A percentile compares a stretch with the other conserved stretches of the same genome.
phyloP scores from a whole-genome alignment of 1,140 invertebrate species.

The Drosophila virilis region DNA sequence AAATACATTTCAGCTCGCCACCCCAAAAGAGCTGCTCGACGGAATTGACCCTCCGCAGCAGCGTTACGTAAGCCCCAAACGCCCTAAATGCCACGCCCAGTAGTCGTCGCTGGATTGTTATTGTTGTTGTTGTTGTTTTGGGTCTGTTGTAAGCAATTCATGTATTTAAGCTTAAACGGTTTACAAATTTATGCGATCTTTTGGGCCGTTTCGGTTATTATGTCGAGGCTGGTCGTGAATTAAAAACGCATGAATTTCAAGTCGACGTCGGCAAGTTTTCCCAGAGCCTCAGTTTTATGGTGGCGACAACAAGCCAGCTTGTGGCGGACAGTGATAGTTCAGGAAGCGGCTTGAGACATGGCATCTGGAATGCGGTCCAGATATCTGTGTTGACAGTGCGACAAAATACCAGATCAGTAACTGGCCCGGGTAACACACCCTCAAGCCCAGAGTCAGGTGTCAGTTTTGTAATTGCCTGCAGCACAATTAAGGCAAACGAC shows the following conservation, averaged over 20 bases:
- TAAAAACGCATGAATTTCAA: neutral
- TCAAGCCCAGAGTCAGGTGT: conserved; percentile 40
- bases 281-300: conserved; percentile 10
- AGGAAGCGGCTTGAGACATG: conserved; percentile 18
- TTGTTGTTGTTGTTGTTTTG: neutral
- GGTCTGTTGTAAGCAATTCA: conserved; percentile 26
- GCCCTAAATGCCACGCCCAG: conserved; percentile 60
- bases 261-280: conserved; percentile 12
- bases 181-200: conserved; percentile 73
- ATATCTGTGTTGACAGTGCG: conserved; percentile 35
- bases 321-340: neutral
- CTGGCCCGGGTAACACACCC: conserved; percentile 33
- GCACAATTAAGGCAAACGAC: conserved; percentile 32
- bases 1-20: conserved; percentile 62
- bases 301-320: neutral
- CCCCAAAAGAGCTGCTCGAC: conserved; percentile 17
- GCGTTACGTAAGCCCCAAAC: conserved; percentile 55
- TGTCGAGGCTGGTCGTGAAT: conserved; percentile 25
- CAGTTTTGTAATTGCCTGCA: conserved; percentile 36
- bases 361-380: conserved; percentile 36
- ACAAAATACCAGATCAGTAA: conserved; percentile 27
- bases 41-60: conserved; percentile 58
- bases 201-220: conserved; percentile 30
- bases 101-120: conserved; percentile 50
- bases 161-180: conserved; percentile 51